These are phyloP conservation scores for Hermodice carunculata DNA, from an alignment of 2,888 invertebrate species.

Conservation along the genomic window DNA sequence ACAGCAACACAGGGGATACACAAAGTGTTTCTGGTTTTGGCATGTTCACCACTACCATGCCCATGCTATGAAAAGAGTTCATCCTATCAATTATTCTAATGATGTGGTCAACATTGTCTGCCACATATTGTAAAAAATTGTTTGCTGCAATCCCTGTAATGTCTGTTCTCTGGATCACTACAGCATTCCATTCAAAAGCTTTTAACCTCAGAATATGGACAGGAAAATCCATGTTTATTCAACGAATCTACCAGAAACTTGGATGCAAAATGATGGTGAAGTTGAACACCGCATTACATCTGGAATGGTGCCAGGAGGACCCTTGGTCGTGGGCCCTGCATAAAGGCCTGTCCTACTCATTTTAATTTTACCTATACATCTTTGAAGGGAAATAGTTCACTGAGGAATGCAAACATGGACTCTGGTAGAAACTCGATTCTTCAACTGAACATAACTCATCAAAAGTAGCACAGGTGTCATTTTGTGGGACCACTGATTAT, in stretches of 20 bases:
- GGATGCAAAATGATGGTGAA: constrained; percentile 45
- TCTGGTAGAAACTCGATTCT: constrained; percentile 25
- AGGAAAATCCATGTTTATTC: constrained; percentile 40
- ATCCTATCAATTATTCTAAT: no score
- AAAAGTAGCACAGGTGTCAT: constrained; percentile 33
- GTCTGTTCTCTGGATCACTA: constrained; percentile 8
- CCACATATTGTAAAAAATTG: no score
- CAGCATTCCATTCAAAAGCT: constrained; percentile 8
- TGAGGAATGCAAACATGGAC: constrained; percentile 27
- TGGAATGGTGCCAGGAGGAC: constrained; percentile 41
- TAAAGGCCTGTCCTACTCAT: constrained; percentile 45
- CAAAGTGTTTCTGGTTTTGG: no score
- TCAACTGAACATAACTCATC: constrained; percentile 22
- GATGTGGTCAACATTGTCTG: no score
- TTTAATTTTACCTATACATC: constrained; percentile 25
- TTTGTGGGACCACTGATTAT: constrained; percentile 21
- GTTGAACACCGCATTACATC: constrained; percentile 43
- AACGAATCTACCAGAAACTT: constrained; percentile 44
- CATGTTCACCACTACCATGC: no score
- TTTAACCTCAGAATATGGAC: constrained; percentile 33
- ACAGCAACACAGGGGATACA: no score
- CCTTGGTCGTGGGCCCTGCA: constrained; percentile 41
- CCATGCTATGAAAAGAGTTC: no score
- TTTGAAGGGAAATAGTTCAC: constrained; percentile 17
- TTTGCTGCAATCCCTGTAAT: no score